phyloP scores from a whole-genome alignment of 2,888 invertebrate species.

The Tubulanus polymorphus region DNA sequence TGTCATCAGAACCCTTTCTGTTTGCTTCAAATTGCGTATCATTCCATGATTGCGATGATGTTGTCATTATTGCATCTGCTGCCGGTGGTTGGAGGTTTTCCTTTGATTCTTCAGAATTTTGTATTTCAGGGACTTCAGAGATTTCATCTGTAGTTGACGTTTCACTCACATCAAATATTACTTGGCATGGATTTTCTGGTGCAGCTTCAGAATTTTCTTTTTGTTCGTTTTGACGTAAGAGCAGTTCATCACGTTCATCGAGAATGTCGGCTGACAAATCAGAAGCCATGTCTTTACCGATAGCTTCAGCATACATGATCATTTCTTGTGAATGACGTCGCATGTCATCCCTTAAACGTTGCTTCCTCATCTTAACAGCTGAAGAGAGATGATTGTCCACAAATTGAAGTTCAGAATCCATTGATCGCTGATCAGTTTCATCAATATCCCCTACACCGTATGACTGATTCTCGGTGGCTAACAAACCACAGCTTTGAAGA shows the following conservation, averaged over 20 bases:
- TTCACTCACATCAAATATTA: too few species aligned
- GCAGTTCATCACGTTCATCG: not conserved
- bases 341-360: not conserved
- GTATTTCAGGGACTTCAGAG: too few species aligned
- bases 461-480: constrained; percentile 34
- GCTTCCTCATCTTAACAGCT: not conserved
- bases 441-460: not conserved
- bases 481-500: constrained; percentile 51
- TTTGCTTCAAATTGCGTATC: too few species aligned
- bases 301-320: not conserved
- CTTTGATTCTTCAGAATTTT: too few species aligned
- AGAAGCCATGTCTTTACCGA: not conserved
- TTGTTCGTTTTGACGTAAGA: too few species aligned
- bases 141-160: too few species aligned
- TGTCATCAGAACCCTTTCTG: too few species aligned
- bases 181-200: too few species aligned
- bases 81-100: too few species aligned
- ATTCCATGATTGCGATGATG: too few species aligned
- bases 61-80: too few species aligned
- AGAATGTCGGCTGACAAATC: not conserved
- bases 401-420: not conserved
- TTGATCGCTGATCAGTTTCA: not conserved
- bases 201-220: too few species aligned
- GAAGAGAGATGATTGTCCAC: not conserved
- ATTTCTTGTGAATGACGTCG: not conserved